Conservation (phyloP, 2,888 invertebrate species). For the Pachliopta kotzebuea region DNA sequence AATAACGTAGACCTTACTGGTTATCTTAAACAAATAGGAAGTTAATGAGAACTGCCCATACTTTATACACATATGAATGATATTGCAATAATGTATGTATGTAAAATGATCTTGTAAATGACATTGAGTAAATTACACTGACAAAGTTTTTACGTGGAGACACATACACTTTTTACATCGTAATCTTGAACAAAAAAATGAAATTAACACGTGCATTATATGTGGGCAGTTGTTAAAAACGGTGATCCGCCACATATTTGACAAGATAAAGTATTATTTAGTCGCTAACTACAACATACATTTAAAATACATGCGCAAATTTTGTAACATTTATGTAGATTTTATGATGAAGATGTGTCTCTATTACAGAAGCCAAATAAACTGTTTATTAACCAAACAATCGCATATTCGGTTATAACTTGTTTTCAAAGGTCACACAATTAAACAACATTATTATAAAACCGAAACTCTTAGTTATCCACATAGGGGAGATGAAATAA, state of each 20-base stretch:
- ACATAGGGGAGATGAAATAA: no score
- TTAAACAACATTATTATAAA: no score
- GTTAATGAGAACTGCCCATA: no score
- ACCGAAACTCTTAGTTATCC: no score
- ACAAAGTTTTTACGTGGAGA: not conserved
- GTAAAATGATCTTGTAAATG: conserved; percentile 1
- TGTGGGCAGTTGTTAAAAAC: conserved; percentile 6
- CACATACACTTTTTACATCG: not conserved
- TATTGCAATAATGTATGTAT: not conserved
- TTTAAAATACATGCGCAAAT: not conserved
- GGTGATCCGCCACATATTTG: not conserved
- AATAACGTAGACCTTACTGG: no score
- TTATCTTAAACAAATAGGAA: not conserved
- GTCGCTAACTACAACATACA: not conserved
- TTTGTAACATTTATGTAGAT: not conserved
- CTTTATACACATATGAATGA: not conserved
- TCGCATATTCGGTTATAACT: no score
- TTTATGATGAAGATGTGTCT: not conserved
- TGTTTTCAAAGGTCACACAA: no score
- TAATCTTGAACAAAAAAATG: conserved; percentile 4
- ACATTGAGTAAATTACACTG: conserved; percentile 2
- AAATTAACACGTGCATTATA: not conserved
- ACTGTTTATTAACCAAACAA: no score
- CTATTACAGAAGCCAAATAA: no score
- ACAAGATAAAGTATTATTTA: not conserved